Evolutionary conservation across 2,888 invertebrate species (phyloP).

Genomic region (Polia nebulosa): DNA sequence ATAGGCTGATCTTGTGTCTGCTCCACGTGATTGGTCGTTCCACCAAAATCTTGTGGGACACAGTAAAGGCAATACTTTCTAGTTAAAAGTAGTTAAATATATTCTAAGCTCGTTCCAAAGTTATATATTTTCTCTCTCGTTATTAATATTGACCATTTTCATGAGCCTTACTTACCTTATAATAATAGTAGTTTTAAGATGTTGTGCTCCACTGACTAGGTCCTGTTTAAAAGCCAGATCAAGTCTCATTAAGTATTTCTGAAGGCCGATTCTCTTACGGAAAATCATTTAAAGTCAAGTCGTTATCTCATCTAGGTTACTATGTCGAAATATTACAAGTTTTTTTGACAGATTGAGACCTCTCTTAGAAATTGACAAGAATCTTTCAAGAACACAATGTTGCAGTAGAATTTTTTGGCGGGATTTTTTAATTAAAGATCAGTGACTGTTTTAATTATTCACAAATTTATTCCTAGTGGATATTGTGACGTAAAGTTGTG

Average conservation of each 20-base stretch:
- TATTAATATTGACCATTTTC: conserved; percentile 50
- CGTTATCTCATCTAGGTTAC: too few relatives aligned
- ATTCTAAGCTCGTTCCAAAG: conserved; percentile 44
- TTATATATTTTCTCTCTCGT: conserved; percentile 40
- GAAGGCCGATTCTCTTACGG: neutral
- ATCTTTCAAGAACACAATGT: neutral
- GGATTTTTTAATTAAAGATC: too few relatives aligned
- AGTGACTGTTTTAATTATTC: too few relatives aligned
- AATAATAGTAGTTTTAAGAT: conserved; percentile 23
- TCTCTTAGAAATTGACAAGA: neutral
- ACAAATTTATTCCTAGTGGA: too few relatives aligned
- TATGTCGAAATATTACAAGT: too few relatives aligned
- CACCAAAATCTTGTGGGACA: conserved; percentile 21
- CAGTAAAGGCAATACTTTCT: conserved; percentile 28
- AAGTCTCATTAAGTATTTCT: neutral
- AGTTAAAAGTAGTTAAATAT: conserved; percentile 19
- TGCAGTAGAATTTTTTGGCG: too few relatives aligned
- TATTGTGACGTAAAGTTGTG: too few relatives aligned
- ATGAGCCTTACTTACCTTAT: conserved; percentile 52
- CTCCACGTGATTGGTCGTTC: conserved; percentile 27
- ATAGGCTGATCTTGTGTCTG: too few relatives aligned
- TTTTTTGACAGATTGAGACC: too few relatives aligned
- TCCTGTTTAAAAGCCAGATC: too few relatives aligned
- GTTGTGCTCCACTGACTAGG: conserved; percentile 24
- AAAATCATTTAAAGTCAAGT: neutral